A percentile compares a stretch with the other conserved stretches of the same genome.
Evolutionary conservation across 2,888 invertebrate species (phyloP).

Genomic region (Athalia circularis): DNA sequence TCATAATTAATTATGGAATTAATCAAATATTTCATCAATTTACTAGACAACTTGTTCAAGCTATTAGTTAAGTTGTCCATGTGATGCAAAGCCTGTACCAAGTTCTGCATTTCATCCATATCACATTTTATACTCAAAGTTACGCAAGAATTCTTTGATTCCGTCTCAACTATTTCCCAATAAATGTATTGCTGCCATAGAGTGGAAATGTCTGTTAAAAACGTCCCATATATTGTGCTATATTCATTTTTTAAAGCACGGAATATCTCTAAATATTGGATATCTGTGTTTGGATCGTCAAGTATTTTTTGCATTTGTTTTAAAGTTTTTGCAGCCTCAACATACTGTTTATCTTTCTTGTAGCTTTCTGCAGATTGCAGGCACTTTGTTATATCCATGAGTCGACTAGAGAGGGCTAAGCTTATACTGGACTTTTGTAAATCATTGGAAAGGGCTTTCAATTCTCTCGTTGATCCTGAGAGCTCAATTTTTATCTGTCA

Average conservation of each 20-base stretch:
- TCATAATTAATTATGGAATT: constrained; percentile 77
- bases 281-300: constrained; percentile 75
- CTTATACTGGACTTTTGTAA: constrained; percentile 78
- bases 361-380: constrained; percentile 69
- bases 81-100: constrained; percentile 71
- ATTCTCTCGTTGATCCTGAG: constrained; percentile 78
- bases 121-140: constrained; percentile 59
- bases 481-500: constrained; percentile 78
- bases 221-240: constrained; percentile 73
- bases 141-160: constrained; percentile 40
- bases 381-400: constrained; percentile 72
- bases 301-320: constrained; percentile 74
- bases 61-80: constrained; percentile 74
- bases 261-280: constrained; percentile 76
- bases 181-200: constrained; percentile 76
- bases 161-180: constrained; percentile 69
- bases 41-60: constrained; percentile 78
- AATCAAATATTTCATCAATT: constrained; percentile 78
- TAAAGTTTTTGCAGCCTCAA: constrained; percentile 76
- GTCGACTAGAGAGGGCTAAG: constrained; percentile 74
- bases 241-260: constrained; percentile 75
- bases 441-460: constrained; percentile 76
- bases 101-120: constrained; percentile 66
- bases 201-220: constrained; percentile 74
- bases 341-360: constrained; percentile 66